Evolutionary conservation across 2,113 vertebrate genomes (phyloP).

Genomic region (Anser brachyrhynchus): DNA sequence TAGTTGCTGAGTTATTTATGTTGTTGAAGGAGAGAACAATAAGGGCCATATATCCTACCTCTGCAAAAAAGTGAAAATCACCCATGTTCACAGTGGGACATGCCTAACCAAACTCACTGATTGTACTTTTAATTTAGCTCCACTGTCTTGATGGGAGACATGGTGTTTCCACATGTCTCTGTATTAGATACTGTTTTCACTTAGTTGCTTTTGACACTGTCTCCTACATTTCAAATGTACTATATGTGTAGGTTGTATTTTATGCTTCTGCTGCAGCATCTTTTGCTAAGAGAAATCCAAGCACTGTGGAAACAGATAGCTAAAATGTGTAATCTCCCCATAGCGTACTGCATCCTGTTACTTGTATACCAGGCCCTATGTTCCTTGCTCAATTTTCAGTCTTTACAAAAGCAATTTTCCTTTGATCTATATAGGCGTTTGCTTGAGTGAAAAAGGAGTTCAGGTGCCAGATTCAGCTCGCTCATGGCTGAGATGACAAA

Average conservation of each 20-base stretch:
- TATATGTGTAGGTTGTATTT: background rate
- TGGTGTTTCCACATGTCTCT: background rate
- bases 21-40: background rate
- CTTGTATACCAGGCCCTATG: background rate
- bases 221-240: background rate
- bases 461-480: background rate
- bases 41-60: background rate
- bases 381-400: slow-evolving; percentile 56
- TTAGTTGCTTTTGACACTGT: background rate
- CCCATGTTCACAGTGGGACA: background rate
- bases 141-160: background rate
- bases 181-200: background rate
- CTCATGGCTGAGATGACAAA: background rate
- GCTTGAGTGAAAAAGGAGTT: slow-evolving; percentile 41
- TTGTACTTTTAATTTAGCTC: background rate
- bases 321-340: background rate
- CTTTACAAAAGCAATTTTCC: slow-evolving; percentile 65
- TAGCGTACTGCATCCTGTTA: slow-evolving; percentile 1
- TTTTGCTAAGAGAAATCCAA: background rate
- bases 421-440: slow-evolving; percentile 49
- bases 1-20: background rate
- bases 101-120: background rate
- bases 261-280: background rate
- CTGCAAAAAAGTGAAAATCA: background rate
- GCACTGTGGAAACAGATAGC: background rate